Base-by-base conservation (phyloP, 1,140 invertebrate species). In the Pseudomyrmex flavicornis region DNA sequence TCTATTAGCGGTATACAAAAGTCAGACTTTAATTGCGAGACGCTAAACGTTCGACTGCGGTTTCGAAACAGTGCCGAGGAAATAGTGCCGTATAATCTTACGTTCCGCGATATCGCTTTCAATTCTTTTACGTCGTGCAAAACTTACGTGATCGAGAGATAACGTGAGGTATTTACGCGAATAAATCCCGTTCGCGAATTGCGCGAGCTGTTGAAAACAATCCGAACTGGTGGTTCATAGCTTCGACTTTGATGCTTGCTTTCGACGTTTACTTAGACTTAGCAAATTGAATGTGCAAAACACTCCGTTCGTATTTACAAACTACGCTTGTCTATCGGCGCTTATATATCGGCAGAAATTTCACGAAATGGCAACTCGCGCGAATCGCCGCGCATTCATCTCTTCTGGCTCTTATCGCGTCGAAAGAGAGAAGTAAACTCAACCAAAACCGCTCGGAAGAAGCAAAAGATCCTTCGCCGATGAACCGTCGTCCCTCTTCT, bases 1-100 rank as follows among this genome's bases (percentile, higher is more conserved):
- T 88, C 89, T 92, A 90, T 93, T 92, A 93, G 88, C 85, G 86
- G 82, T 90, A 26, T 12, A 92, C 91, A 93, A 92, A 93, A 90
- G 91, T 93, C 89, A 88, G 90, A 90, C 90, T 92, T 92, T 92
- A 91, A 93, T 91, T 90, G 90, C 86, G 50, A 89, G 69, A 80
- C 87, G 83, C 90, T 69, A 59, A 22, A 22, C 56, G 52, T 13
- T 76, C 50, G 63, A 76, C 59, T 44, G 52, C 5, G 35, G 5
- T 35, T 48, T 46, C 65, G 46, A 20, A 9, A 63, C 35, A 35
- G 4, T 35, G 72, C n/a, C 20, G 59, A 15, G 54, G 59, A 48
- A 74, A 86, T 66, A 46, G 54, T 17, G 4, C 56, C 76, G 10
- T 46, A 17, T 17, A 82, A 26, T 35, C 65, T 52, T 70, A 26